Conservation (phyloP, 2,797 vertebrate genomes). For the Xiphophorus birchmanni region DNA sequence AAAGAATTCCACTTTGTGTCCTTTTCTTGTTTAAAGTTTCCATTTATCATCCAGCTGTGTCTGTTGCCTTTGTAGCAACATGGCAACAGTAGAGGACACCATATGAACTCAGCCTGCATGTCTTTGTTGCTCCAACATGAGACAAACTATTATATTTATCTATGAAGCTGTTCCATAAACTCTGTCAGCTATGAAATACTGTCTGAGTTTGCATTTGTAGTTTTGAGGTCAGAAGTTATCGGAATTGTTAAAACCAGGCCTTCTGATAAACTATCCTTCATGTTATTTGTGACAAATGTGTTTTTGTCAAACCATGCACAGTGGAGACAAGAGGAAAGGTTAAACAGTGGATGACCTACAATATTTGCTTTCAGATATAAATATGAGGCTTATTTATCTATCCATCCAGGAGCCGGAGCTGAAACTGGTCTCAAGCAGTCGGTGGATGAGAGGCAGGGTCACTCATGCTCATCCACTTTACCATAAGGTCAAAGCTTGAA, state of each 20-base stretch:
- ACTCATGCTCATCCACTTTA: background rate
- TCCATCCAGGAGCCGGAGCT: background rate
- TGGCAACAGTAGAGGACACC: conserved; percentile 11
- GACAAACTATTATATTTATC: background rate
- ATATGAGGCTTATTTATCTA: background rate
- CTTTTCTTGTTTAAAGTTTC: background rate
- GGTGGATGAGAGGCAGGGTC: background rate
- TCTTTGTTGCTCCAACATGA: conserved; percentile 2
- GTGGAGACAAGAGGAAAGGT: background rate
- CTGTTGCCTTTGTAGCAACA: conserved; percentile 22
- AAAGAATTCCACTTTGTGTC: background rate
- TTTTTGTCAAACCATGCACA: background rate
- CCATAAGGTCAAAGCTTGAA: background rate
- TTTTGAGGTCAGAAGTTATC: conserved; percentile 1
- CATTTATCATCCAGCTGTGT: conserved; percentile 14
- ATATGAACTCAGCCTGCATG: background rate
- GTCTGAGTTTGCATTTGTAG: background rate
- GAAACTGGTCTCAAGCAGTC: background rate
- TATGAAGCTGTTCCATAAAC: background rate
- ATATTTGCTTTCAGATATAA: background rate
- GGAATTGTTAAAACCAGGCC: background rate
- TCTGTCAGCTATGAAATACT: background rate
- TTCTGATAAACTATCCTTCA: background rate
- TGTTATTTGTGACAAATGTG: background rate
- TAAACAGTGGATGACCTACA: background rate